Conservation (phyloP, 1,140 invertebrate genomes). For the Trachymyrmex cornetzi region DNA sequence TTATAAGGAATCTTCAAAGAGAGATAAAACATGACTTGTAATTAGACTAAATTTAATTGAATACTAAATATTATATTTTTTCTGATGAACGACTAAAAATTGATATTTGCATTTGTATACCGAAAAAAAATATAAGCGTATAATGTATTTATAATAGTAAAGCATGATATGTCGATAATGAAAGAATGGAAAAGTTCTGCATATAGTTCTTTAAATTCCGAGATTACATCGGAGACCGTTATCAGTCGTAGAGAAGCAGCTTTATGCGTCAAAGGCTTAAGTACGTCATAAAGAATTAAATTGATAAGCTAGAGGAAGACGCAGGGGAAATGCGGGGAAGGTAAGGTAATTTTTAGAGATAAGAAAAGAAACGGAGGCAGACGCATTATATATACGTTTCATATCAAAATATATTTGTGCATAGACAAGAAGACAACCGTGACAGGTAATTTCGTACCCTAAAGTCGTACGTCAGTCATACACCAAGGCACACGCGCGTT, state of each 20-base stretch:
- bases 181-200: neutral
- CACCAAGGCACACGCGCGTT: conserved; percentile 69
- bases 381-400: conserved; percentile 78
- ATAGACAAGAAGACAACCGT: conserved; percentile 86
- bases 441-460: conserved; percentile 85
- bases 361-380: conserved; percentile 68
- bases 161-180: neutral
- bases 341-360: neutral
- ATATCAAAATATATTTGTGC: conserved; percentile 88
- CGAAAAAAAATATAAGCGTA: neutral
- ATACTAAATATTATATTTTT: too few relatives aligned
- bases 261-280: neutral
- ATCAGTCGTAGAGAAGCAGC: neutral
- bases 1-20: neutral
- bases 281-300: neutral
- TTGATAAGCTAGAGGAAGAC: neutral
- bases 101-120: neutral
- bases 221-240: neutral
- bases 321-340: neutral
- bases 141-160: neutral
- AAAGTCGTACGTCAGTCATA: conserved; percentile 82
- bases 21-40: neutral
- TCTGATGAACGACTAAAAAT: neutral
- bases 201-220: conserved; percentile 9
- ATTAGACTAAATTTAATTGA: neutral